Conservation (phyloP, 2,888 invertebrate species). For the Margaritifera margaritifera region DNA sequence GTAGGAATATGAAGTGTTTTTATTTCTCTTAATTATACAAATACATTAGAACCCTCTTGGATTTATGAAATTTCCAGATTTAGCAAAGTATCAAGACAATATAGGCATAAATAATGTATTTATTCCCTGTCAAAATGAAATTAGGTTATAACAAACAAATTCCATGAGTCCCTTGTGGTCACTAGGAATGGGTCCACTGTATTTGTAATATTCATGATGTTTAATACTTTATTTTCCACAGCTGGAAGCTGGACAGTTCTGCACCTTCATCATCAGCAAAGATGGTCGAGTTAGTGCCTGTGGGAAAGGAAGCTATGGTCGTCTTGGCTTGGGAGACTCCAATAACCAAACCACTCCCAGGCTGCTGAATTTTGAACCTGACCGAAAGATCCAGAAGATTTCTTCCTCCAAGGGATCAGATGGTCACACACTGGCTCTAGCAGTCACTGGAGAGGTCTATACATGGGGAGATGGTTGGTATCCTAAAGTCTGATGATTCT, state of each 20-base stretch:
- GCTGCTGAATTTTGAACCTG: constrained; percentile 76
- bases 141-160: too few relatives aligned
- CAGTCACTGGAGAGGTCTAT: constrained; percentile 80
- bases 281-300: constrained; percentile 79
- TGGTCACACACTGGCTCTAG: constrained; percentile 79
- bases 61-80: too few relatives aligned
- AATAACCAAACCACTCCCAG: constrained; percentile 78
- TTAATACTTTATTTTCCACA: constrained; percentile 46
- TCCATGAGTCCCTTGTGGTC: too few relatives aligned
- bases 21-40: too few relatives aligned
- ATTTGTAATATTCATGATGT: too few relatives aligned
- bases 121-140: too few relatives aligned
- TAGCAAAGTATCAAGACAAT: too few relatives aligned
- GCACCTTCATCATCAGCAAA: constrained; percentile 78
- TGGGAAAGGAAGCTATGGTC: constrained; percentile 80
- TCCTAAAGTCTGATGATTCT: not conserved
- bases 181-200: too few relatives aligned
- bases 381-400: constrained; percentile 72
- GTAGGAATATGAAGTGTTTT: too few relatives aligned
- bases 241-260: constrained; percentile 80
- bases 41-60: too few relatives aligned
- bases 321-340: constrained; percentile 79
- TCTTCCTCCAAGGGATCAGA: constrained; percentile 80
- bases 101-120: too few relatives aligned
- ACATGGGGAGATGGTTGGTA: constrained; percentile 79